These are phyloP conservation scores for Panagrolaimus sp. DNA, from an alignment of 1,140 invertebrate genomes.

Conservation along the genomic window DNA sequence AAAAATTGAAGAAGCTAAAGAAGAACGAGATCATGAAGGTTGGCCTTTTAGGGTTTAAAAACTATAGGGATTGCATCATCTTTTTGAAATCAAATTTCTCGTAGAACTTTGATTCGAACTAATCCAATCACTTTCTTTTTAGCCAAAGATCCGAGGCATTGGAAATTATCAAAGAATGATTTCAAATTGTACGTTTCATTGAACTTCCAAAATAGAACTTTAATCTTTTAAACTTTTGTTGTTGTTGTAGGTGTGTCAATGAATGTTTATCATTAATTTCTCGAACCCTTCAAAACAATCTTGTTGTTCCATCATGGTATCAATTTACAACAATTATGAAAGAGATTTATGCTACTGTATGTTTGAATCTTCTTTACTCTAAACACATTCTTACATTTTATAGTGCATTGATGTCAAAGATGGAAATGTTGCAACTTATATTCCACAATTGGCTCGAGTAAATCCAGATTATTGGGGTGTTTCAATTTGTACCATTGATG, in stretches of 20 bases:
- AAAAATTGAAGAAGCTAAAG: conserved; percentile 23
- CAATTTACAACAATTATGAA: conserved; percentile 24
- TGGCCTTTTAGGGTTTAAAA: conserved; percentile 1
- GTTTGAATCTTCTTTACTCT: neutral
- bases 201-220: neutral
- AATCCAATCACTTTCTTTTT: no score
- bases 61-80: no score
- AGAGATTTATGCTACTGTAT: conserved; percentile 32
- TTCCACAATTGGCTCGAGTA: conserved; percentile 57
- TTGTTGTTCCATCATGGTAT: conserved; percentile 31
- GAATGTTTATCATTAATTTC: conserved; percentile 30
- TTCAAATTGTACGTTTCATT: conserved; percentile 17
- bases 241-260: conserved; percentile 21
- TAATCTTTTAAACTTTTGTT: neutral
- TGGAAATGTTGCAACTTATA: conserved; percentile 56
- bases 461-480: conserved; percentile 62
- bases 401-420: conserved; percentile 29
- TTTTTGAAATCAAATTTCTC: no score
- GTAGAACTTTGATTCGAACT: no score
- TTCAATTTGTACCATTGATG: conserved; percentile 62
- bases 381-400: neutral
- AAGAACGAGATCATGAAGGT: conserved; percentile 21
- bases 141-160: conserved; percentile 36
- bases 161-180: conserved; percentile 26
- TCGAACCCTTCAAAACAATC: conserved; percentile 26